Evolutionary conservation across 2,113 vertebrate species (phyloP), one percentile per base, ranked within the genome.

Genomic region (Holacanthus passer): DNA sequence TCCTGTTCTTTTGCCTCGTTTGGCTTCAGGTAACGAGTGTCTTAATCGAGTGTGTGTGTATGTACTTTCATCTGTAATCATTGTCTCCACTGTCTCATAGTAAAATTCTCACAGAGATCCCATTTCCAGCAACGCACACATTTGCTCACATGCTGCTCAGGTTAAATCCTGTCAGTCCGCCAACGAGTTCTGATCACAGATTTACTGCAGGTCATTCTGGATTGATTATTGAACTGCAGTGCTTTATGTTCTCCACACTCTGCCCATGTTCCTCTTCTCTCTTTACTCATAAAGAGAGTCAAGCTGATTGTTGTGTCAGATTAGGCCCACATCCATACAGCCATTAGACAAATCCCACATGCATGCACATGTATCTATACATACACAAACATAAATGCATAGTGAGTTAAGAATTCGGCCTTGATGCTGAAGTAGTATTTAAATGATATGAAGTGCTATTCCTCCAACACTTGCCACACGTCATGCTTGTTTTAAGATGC

Each of bases 321-420:
- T 83, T 86, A 75, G 48, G 31, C 50, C 16, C 67, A 80, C 82
- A 88, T 86, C 79, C 74, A 65, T 78, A 84, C 32, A n/a, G 83
- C 70, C 84, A 88, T 91, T 92, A 89, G 81, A 79, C 53, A 78
- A 62, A 77, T 79, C 83, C 83, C n/a, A n/a, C n/a, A n/a, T n/a
- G n/a, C n/a, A n/a, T n/a, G n/a, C n/a, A n/a, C n/a, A n/a, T 12
- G 35, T 29, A 72, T 64, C 60, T 50, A 20, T 35, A 45, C 31
- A 63, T 27, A 63, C 39, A 81, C 50, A 63, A 37, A 50, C 48
- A 79, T 39, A 74, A 52, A 72, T 32, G 20, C 56, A 87, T 41
- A 53, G 67, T 7, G 4, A 52, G 58, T 66, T 58, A 74, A 67
- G 22, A 14, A 27, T 9, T 24, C 3, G n/a, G n/a, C n/a, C n/a